A percentile compares a stretch with the other conserved stretches of the same genome.
Conservation (phyloP, 1,140 invertebrate genomes). For the Zaprionus camerounensis region DNA sequence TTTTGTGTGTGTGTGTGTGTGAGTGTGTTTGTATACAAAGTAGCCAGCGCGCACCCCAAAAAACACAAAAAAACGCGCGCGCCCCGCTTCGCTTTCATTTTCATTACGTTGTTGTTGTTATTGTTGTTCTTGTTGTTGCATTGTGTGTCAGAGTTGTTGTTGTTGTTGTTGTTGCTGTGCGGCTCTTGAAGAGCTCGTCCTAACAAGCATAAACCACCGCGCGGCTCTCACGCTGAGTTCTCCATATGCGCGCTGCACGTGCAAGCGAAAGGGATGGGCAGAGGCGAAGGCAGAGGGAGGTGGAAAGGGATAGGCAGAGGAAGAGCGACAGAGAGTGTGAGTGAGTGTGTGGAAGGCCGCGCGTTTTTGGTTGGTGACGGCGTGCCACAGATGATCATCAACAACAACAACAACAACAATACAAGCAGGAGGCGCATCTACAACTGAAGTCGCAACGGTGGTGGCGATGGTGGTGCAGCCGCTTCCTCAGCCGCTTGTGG, state of each 20-base stretch:
- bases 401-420: conserved; percentile 33
- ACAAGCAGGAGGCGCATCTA: conserved; percentile 29
- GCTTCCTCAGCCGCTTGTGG: conserved; percentile 8
- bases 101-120: conserved; percentile 21
- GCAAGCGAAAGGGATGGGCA: not conserved
- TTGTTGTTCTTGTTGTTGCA: conserved; percentile 35
- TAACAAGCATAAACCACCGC: conserved; percentile 77
- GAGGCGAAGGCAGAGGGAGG: not conserved
- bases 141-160: conserved; percentile 1
- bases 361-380: conserved; percentile 76
- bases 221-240: conserved; percentile 54
- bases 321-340: conserved; percentile 27
- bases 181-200: conserved; percentile 49
- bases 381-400: conserved; percentile 70
- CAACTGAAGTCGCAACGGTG: conserved; percentile 4
- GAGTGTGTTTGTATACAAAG: conserved; percentile 48
- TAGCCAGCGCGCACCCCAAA: conserved; percentile 50
- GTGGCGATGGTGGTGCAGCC: conserved; percentile 17
- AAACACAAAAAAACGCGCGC: conserved; percentile 25
- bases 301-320: not conserved
- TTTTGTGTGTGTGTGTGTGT: conserved; percentile 31
- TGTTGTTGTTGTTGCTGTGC: conserved; percentile 34
- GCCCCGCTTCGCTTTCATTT: conserved; percentile 26
- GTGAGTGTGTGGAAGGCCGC: conserved; percentile 65
- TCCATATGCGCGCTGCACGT: conserved; percentile 5